Evolutionary conservation across 2,888 invertebrate genomes (phyloP).

Genomic region (Lissonota sp.): DNA sequence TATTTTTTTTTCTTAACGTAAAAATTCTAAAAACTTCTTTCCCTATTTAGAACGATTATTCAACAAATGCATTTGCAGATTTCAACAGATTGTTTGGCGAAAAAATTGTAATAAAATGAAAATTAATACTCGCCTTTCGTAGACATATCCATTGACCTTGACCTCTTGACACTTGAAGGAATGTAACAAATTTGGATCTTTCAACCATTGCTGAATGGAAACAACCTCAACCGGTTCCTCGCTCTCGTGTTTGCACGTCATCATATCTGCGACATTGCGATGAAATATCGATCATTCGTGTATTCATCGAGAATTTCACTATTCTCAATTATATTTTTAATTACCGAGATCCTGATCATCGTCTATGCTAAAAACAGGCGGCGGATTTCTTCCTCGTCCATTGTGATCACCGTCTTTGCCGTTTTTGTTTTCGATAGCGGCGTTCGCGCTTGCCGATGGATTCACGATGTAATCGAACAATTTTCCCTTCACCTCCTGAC

Average conservation of each 20-base stretch:
- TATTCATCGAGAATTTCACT: background rate
- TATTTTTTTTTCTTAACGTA: background rate
- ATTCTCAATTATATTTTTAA: constrained; percentile 55
- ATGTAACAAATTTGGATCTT: constrained; percentile 93
- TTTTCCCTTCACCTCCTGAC: constrained; percentile 96
- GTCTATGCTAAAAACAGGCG: constrained; percentile 97
- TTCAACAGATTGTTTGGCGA: too few relatives aligned
- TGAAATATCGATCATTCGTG: background rate
- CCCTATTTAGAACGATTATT: too few relatives aligned
- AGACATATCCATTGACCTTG: constrained; percentile 94
- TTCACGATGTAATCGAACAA: constrained; percentile 97
- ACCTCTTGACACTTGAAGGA: constrained; percentile 97
- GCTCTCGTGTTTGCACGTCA: constrained; percentile 82
- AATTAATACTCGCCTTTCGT: constrained; percentile 86
- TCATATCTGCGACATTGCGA: constrained; percentile 77
- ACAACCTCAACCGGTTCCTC: constrained; percentile 92
- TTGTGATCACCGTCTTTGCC: constrained; percentile 89
- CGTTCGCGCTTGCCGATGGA: constrained; percentile 87
- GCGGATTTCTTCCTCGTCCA: constrained; percentile 94
- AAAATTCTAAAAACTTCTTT: too few relatives aligned
- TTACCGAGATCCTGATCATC: constrained; percentile 90
- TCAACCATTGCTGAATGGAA: constrained; percentile 91
- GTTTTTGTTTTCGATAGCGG: constrained; percentile 90
- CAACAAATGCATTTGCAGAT: too few relatives aligned
- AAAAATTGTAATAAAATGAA: background rate